Conservation (phyloP, 2,797 vertebrate species). For the Paratrypauchen microcephalus region DNA sequence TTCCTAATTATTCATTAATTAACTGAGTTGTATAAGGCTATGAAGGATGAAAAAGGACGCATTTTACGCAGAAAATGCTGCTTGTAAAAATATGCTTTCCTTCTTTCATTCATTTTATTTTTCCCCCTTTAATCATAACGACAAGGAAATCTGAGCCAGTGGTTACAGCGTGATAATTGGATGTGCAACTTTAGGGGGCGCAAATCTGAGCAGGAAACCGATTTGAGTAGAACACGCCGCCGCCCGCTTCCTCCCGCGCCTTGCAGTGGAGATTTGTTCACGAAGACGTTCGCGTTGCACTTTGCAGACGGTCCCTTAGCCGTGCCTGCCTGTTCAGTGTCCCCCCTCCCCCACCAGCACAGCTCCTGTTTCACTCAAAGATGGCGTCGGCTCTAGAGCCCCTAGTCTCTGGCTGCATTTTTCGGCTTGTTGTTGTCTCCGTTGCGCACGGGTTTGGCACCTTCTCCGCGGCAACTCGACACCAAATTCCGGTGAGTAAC, state of each 20-base stretch:
- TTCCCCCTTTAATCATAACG: neutral
- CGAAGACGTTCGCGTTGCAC: conserved; percentile 65
- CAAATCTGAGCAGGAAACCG: conserved; percentile 4
- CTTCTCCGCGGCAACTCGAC: conserved; percentile 68
- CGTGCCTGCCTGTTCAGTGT: conserved; percentile 66
- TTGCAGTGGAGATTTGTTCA: conserved; percentile 68
- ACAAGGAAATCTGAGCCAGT: neutral
- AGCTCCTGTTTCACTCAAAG: conserved; percentile 86
- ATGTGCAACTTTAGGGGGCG: conserved; percentile 1
- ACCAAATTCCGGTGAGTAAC: conserved; percentile 77
- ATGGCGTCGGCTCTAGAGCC: conserved; percentile 83
- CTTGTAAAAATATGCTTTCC: neutral
- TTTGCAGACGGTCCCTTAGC: conserved; percentile 80
- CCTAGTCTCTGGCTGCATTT: conserved; percentile 81
- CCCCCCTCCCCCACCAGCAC: conserved; percentile 79
- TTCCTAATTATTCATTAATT: neutral
- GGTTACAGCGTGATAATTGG: conserved; percentile 3
- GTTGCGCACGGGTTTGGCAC: conserved; percentile 70
- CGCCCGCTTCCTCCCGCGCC: conserved; percentile 63
- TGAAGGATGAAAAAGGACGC: neutral
- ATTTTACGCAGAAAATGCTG: neutral
- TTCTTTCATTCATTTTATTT: neutral
- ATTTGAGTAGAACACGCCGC: conserved; percentile 33
- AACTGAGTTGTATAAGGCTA: no score
- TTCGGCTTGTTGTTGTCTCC: conserved; percentile 83